These are phyloP conservation scores for Daubentonia madagascariensis DNA, from an alignment of 2,113 vertebrate species.

Conservation along the genomic window DNA sequence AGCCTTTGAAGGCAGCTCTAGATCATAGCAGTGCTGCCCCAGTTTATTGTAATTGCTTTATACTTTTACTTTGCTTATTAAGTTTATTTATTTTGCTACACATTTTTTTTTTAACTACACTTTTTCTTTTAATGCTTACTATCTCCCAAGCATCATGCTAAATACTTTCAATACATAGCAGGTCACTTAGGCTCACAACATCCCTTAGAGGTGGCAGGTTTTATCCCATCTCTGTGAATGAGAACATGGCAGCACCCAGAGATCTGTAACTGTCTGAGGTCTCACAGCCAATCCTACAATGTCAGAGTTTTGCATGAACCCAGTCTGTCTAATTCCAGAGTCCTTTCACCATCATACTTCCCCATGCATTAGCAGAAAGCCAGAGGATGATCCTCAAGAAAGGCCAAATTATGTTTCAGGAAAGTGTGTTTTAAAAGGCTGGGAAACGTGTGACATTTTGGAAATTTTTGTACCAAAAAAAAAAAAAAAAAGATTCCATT, in stretches of 20 bases:
- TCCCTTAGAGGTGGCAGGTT: neutral
- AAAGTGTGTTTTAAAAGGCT: slow-evolving; percentile 34
- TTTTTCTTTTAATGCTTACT: neutral
- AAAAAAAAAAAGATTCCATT: slow-evolving; percentile 38
- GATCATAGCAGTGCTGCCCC: neutral
- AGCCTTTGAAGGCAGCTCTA: neutral
- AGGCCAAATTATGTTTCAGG: neutral
- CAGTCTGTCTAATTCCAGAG: neutral
- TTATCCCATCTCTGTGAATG: fast-evolving
- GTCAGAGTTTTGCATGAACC: neutral
- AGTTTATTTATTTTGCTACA: neutral
- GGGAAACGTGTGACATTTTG: slow-evolving; percentile 50
- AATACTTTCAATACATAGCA: too few species aligned
- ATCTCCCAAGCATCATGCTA: neutral
- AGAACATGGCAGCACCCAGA: fast-evolving
- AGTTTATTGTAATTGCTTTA: neutral
- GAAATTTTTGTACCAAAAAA: slow-evolving; percentile 39
- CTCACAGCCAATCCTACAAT: fast-evolving
- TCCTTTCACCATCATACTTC: too few species aligned
- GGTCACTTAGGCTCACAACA: neutral
- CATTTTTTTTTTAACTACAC: neutral
- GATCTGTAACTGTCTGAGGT: neutral
- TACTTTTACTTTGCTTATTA: neutral
- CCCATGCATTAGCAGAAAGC: neutral
- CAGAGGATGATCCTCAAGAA: neutral